Base-by-base conservation (phyloP, 2,113 vertebrate species). In the Lamprologus tigripictilis region DNA sequence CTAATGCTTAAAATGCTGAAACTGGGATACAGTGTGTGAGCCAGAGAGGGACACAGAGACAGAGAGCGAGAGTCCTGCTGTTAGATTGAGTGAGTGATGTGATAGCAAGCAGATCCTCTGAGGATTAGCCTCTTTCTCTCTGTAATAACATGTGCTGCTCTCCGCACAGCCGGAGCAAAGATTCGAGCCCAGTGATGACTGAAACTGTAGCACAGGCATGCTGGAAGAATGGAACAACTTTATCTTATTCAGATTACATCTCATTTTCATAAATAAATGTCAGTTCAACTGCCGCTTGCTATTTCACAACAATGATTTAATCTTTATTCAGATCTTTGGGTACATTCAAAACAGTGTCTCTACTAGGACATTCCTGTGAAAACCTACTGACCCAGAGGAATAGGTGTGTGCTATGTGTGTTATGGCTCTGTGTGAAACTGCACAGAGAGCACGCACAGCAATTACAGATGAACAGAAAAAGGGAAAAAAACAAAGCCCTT, bases 51-150 rank as follows among this genome's bases (percentile, higher is more conserved):
- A 61, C 73, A 55, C 55, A 45, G 73, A 51, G 84, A 55, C 63
- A 55, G 73, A 57, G 84, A 80, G 42, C 5, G 61, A 66, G 54
- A 35, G 51, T 13, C 47, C 80, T 86, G 91, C 85, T 93, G 79
- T 84, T 83, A 78, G 54, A 83, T 11, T 79, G 73, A 88, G 76
- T 88, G 68, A 54, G 86, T 88, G 85, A 90, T 83, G 81, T 87
- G 90, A 92, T 86, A 84, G 91, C 90, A 86, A 90, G 71, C 89
- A 93, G 89, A 92, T 89, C 81, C 81, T 88, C 78, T 9, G 26
- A 57, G 82, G 82, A 71, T 86, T 84, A 71, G 82, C 85, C 82
- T 88, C 45, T 63, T 83, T 88, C 81, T 66, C 57, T 84, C 28
- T 21, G 37, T 71, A 73, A 92, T 89, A 89, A 90, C 73, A 31